Conservation (phyloP, 1,140 invertebrate genomes). For the Musca vetustissima region DNA sequence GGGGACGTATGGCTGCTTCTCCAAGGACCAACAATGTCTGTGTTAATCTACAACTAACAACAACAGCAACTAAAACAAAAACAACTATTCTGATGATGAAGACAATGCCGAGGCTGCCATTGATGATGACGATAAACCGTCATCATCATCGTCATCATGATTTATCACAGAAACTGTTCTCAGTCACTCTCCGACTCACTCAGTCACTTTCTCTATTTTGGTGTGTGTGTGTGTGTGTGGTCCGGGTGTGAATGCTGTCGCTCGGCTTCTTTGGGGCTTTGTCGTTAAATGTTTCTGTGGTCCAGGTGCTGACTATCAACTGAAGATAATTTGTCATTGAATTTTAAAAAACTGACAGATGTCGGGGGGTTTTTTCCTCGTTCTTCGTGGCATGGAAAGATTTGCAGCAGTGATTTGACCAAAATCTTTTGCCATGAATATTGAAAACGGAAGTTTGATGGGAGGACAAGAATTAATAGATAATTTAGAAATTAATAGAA, state of each 20-base stretch:
- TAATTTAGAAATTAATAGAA: too few relatives aligned
- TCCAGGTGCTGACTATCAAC: constrained; percentile 17
- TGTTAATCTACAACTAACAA: too few relatives aligned
- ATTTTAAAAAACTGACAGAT: constrained; percentile 11
- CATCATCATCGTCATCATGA: too few relatives aligned
- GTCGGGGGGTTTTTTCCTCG: not conserved
- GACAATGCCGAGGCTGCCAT: not conserved
- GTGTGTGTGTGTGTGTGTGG: not conserved
- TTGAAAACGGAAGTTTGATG: too few relatives aligned
- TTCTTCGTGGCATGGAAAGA: not conserved
- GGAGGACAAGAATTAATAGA: too few relatives aligned
- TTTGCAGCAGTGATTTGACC: not conserved
- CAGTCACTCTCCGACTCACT: too few relatives aligned
- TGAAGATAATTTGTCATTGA: constrained; percentile 23
- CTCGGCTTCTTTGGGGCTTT: not conserved
- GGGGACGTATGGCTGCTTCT: too few relatives aligned
- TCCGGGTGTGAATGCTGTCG: not conserved
- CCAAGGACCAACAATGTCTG: too few relatives aligned
- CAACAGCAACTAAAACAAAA: too few relatives aligned
- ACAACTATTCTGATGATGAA: too few relatives aligned
- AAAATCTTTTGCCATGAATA: not conserved
- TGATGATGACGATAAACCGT: constrained; percentile 13
- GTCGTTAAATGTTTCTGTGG: constrained; percentile 20
- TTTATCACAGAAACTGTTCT: constrained; percentile 5
- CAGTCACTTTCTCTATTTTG: too few relatives aligned